A percentile compares a stretch with the other conserved stretches of the same genome.
These are phyloP conservation scores for Semicossyphus pulcher DNA, from an alignment of 2,113 vertebrate species.

Conservation along the genomic window DNA sequence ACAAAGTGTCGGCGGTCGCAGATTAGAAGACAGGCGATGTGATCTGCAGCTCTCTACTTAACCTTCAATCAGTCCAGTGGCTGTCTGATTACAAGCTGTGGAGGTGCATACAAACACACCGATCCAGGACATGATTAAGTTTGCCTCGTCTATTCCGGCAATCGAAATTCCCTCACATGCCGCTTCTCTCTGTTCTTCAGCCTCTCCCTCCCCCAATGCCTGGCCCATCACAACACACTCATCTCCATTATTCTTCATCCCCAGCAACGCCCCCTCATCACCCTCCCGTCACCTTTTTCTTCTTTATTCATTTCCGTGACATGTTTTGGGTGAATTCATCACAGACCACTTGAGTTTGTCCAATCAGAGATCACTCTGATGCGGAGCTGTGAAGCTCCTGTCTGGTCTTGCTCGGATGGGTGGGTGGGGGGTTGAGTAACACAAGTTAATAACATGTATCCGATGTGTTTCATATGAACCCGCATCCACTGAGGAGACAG, in stretches of 20 bases:
- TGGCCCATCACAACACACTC: slow-evolving; percentile 47
- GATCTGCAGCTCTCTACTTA: slow-evolving; percentile 55
- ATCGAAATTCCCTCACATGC: slow-evolving; percentile 44
- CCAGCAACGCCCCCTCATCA: slow-evolving; percentile 35
- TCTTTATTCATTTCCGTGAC: slow-evolving; percentile 54
- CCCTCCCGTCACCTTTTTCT: slow-evolving; percentile 40
- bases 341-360: slow-evolving; percentile 29
- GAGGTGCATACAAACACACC: slow-evolving; percentile 63
- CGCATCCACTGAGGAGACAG: neutral
- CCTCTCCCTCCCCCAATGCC: slow-evolving; percentile 6
- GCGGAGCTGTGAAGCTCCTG: slow-evolving; percentile 7
- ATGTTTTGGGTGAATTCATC: slow-evolving; percentile 62
- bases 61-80: slow-evolving; percentile 66
- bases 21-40: slow-evolving; percentile 49
- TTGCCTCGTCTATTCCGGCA: slow-evolving; percentile 26
- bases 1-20: slow-evolving; percentile 27
- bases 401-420: slow-evolving; percentile 4
- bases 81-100: slow-evolving; percentile 63
- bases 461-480: slow-evolving; percentile 37
- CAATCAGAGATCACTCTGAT: slow-evolving; percentile 27
- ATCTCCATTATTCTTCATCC: slow-evolving; percentile 57
- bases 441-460: slow-evolving; percentile 58
- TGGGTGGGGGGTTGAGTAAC: neutral
- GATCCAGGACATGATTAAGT: slow-evolving; percentile 45
- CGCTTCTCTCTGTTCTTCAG: neutral